These are phyloP conservation scores for Typhlomys cinereus DNA, from an alignment of 2,113 vertebrate species.

Conservation along the genomic window DNA sequence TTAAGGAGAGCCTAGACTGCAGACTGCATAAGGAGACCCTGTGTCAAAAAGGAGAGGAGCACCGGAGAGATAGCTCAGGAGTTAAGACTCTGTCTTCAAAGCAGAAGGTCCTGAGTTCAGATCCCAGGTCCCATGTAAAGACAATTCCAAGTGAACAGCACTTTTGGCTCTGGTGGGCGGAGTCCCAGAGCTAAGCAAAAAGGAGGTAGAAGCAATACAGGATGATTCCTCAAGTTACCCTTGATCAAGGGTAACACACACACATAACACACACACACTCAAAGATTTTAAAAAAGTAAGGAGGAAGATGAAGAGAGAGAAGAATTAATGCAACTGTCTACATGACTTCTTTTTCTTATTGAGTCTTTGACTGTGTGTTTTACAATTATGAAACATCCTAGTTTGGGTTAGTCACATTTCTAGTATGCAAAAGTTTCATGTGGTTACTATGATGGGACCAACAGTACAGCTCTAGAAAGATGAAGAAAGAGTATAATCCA, in stretches of 20 bases:
- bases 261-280: too few species aligned
- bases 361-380: not conserved
- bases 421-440: not conserved
- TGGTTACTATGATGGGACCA: not conserved
- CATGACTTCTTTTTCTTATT: not conserved
- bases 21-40: not conserved
- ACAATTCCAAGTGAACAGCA: too few species aligned
- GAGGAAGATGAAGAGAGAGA: not conserved
- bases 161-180: too few species aligned
- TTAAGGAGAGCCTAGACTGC: not conserved
- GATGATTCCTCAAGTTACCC: too few species aligned
- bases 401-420: not conserved
- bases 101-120: too few species aligned
- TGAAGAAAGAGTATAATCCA: not conserved
- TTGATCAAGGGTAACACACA: too few species aligned
- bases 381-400: not conserved
- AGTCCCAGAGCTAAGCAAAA: not conserved
- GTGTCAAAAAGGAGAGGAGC: too few species aligned
- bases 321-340: not conserved
- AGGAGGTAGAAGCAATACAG: not conserved
- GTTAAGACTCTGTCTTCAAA: too few species aligned
- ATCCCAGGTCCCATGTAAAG: too few species aligned
- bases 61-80: too few species aligned
- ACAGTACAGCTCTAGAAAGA: not conserved
- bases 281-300: too few species aligned